Evolutionary conservation across 2,797 vertebrate species (phyloP).

Genomic region (Chiroxiphia lanceolata): DNA sequence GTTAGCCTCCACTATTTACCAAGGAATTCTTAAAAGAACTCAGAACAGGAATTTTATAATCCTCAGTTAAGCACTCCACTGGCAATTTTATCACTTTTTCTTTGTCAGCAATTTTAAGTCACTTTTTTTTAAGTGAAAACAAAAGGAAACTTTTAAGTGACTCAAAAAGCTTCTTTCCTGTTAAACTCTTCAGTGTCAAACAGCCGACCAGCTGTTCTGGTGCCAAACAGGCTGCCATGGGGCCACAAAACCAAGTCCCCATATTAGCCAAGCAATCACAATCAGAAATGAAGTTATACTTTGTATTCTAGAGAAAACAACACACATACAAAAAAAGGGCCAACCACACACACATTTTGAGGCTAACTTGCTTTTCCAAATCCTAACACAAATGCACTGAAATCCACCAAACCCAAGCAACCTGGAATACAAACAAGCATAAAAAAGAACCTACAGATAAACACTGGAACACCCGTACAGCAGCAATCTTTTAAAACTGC

Average conservation of each 20-base stretch:
- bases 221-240: not conserved
- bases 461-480: not conserved
- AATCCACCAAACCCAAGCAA: not conserved
- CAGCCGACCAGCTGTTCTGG: not conserved
- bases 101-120: not conserved
- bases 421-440: not conserved
- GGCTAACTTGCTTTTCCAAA: not conserved
- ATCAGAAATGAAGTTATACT: not conserved
- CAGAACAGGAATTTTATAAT: not conserved
- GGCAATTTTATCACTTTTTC: not conserved
- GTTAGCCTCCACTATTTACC: not conserved
- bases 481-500: not conserved
- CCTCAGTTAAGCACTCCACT: not conserved
- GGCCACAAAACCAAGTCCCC: fast-evolving
- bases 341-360: not conserved
- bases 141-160: not conserved
- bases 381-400: not conserved
- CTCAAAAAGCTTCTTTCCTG: not conserved
- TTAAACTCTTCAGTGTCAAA: not conserved
- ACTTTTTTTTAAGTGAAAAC: not conserved
- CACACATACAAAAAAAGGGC: not conserved
- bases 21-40: not conserved
- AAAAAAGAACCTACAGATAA: not conserved
- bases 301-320: not conserved
- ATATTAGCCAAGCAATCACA: not conserved